Base-by-base conservation (phyloP, 1,140 invertebrate genomes). In the Phocides pigmalion region DNA sequence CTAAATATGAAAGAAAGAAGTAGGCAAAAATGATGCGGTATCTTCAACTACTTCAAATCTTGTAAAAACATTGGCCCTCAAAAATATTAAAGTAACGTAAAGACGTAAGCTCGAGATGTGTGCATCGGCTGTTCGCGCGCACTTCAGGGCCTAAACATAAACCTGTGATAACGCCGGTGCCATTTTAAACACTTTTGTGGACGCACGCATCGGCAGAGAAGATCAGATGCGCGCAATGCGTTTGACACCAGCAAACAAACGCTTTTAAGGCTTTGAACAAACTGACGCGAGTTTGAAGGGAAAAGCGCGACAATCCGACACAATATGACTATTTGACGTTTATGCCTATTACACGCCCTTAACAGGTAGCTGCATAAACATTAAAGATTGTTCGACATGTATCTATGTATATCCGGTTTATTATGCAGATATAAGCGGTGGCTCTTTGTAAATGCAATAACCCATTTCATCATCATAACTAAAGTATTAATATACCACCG, bases 71-170 rank as follows among this genome's bases (percentile, higher is more conserved):
- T n/a, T n/a, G n/a, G n/a, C n/a, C n/a, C n/a, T n/a, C n/a, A n/a
- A n/a, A 32, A 32, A 32, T 32, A 0, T 32, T 32, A 32, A 28
- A 3, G 8, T 32, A 2, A 11, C 0, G 2, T 32, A 11, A 22
- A 22, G 28, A 28, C 1, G 12, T 1, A 19, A 17, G 14, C 14
- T 15, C 28, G 53, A 16, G 22, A 25, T 8, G 15, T 56, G 20
- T 56, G 19, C 37, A 42, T 41, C 37, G 42, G 53, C 37, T 51
- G 37, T 56, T 25, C 37, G 53, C 53, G 53, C 53, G 53, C 53
- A 42, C 53, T 56, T 56, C 53, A 56, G 53, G 53, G 12, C 53
- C 53, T 56, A 42, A 42, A 35, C 28, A 19, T 3, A 17, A 17
- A 51, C 49, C 28, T 51, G 14, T 51, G 49, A 51, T 51, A 19